phyloP scores from a whole-genome alignment of 2,888 invertebrate genomes.

The Aporophyla lueneburgensis region DNA sequence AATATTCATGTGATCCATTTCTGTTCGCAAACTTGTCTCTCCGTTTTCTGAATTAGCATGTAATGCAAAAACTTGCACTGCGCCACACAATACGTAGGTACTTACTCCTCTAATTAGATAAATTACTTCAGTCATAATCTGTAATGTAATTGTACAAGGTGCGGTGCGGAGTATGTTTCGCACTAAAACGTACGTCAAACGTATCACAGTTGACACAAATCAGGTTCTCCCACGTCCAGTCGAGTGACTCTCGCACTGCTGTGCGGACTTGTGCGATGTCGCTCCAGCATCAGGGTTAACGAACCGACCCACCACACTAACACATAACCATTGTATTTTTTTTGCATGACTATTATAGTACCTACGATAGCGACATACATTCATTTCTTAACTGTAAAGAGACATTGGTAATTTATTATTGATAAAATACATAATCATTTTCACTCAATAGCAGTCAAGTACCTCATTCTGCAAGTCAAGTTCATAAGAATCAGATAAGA shows the following conservation, averaged over 20 bases:
- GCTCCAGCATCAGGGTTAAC: constrained; percentile 79
- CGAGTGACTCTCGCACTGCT: constrained; percentile 69
- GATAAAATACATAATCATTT: constrained; percentile 59
- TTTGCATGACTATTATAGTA: constrained; percentile 68
- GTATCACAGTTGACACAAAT: constrained; percentile 77
- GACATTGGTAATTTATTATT: constrained; percentile 60
- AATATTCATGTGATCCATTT: constrained; percentile 11
- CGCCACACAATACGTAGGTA: constrained; percentile 2
- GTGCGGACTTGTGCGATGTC: constrained; percentile 68
- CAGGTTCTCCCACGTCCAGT: constrained; percentile 88
- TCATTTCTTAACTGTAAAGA: constrained; percentile 69
- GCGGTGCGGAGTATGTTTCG: constrained; percentile 65
- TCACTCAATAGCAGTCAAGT: constrained; percentile 47
- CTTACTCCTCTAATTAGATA: constrained; percentile 66
- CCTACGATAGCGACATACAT: constrained; percentile 61
- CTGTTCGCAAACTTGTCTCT: not conserved
- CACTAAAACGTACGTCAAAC: constrained; percentile 73
- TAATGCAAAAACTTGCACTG: constrained; percentile 5
- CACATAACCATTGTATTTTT: constrained; percentile 74
- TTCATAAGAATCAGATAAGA: constrained; percentile 57
- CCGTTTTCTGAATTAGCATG: not conserved
- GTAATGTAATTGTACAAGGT: constrained; percentile 78
- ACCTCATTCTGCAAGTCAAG: constrained; percentile 55
- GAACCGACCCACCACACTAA: constrained; percentile 77
- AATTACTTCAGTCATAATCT: constrained; percentile 78